Evolutionary conservation across 53 echinoderm and acorn worm species (phyloP), one percentile per base, ranked within the genome.

Genomic region (Paracentrotus lividus): DNA sequence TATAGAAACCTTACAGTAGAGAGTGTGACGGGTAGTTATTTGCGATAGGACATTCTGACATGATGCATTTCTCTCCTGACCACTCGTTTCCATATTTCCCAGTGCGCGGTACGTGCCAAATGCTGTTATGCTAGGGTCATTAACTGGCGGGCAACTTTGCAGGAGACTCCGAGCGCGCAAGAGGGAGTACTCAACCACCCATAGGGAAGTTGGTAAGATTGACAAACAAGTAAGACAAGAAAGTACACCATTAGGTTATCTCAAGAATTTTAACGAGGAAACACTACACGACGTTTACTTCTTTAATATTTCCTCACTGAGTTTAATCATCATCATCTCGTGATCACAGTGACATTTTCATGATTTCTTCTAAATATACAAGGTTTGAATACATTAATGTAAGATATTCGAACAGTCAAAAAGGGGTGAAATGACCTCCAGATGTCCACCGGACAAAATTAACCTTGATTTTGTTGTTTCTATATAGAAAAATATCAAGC

Each of bases 221-320:
- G 64, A 31, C 64, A 64, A 64, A 64, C 12, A 64, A 64, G 64
- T 64, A 29, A 13, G 64, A 27, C 18, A 29, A 9, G 27, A 21
- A 72, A 72, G 40, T 40, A 38, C 72, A 38, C 40, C 20, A 40
- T 38, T 14, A 67, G 32, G 72, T 9, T 20, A 72, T 72, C 40
- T 36, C 18, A 36, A 40, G 72, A 72, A 72, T 72, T 72, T 72
- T 72, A 40, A 72, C 40, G 72, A 72, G 36, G 72, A 32, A 72
- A 34, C 40, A 40, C 7, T 32, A 40, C 36, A 18, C 36, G 72
- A 40, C 16, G 40, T 40, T n/a, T n/a, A n/a, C n/a, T n/a, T n/a
- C n/a, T n/a, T n/a, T n/a, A n/a, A n/a, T n/a, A n/a, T n/a, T n/a
- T n/a, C n/a, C n/a, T n/a, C n/a, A n/a, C n/a, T n/a, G n/a, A n/a